These are phyloP conservation scores for Chloroceryle aenea DNA, from an alignment of 2,113 vertebrate species.

Conservation along the genomic window DNA sequence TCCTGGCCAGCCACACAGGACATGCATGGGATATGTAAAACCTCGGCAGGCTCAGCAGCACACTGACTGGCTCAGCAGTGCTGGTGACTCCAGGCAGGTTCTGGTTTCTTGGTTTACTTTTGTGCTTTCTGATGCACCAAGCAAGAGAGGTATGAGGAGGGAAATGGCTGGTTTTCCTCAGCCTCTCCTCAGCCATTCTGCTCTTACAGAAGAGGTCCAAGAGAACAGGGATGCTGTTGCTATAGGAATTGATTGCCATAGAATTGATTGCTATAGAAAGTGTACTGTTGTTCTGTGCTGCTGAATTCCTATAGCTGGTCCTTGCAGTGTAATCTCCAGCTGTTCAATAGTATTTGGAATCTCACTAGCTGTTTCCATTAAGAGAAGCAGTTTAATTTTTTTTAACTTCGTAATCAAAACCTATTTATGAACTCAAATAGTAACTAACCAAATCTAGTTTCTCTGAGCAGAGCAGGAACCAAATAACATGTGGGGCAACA, in stretches of 20 bases:
- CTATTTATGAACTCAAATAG: neutral
- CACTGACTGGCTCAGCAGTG: neutral
- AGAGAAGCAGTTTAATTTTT: neutral
- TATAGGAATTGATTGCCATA: accelerated
- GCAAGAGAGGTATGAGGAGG: neutral
- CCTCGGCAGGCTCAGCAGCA: neutral
- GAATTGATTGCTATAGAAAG: accelerated
- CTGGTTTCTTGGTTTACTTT: neutral
- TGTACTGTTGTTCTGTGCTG: neutral
- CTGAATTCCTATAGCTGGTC: neutral
- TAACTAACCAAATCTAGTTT: neutral
- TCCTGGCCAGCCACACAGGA: neutral
- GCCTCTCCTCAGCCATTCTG: neutral
- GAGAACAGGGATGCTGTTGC: neutral
- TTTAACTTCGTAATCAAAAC: neutral
- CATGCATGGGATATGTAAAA: accelerated
- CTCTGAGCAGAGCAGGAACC: neutral
- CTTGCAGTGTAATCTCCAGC: neutral
- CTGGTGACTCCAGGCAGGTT: neutral
- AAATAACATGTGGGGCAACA: neutral
- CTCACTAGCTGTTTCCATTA: neutral
- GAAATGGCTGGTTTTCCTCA: neutral
- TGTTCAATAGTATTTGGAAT: neutral
- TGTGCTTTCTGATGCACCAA: neutral
- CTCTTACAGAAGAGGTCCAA: neutral